Evolutionary conservation across 2,113 vertebrate genomes (phyloP).

Genomic region (Himantopus leucocephalus): DNA sequence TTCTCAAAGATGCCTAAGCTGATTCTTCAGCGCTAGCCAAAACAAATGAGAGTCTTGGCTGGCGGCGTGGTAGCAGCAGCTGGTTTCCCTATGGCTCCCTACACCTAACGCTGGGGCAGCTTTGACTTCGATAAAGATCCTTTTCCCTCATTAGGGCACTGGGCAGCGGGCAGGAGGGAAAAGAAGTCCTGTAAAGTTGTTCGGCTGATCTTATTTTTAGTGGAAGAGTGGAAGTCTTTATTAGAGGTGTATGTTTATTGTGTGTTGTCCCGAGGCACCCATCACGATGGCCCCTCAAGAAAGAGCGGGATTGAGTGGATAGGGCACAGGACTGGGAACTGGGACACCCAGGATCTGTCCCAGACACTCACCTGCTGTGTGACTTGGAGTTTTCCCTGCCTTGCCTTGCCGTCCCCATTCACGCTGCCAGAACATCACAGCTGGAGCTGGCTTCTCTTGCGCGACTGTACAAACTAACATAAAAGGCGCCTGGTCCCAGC

Average conservation of each 20-base stretch:
- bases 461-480: not conserved
- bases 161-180: not conserved
- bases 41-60: slow-evolving; percentile 78
- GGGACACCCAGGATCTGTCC: not conserved
- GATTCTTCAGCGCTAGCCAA: slow-evolving; percentile 77
- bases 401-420: not conserved
- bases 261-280: not conserved
- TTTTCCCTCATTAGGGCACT: slow-evolving; percentile 22
- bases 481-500: not conserved
- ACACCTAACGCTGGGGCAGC: slow-evolving; percentile 69
- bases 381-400: not conserved
- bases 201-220: not conserved
- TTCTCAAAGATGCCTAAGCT: slow-evolving; percentile 76
- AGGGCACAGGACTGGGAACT: not conserved
- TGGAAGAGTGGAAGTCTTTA: not conserved
- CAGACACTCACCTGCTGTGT: not conserved
- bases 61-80: slow-evolving; percentile 66
- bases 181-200: not conserved
- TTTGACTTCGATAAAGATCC: slow-evolving; percentile 14
- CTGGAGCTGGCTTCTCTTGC: not conserved
- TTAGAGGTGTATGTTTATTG: not conserved
- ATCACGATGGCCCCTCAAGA: accelerated
- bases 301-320: accelerated
- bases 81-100: slow-evolving; percentile 66
- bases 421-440: not conserved